phyloP scores from a whole-genome alignment of 2,888 invertebrate genomes.

The Cantharis nigra region DNA sequence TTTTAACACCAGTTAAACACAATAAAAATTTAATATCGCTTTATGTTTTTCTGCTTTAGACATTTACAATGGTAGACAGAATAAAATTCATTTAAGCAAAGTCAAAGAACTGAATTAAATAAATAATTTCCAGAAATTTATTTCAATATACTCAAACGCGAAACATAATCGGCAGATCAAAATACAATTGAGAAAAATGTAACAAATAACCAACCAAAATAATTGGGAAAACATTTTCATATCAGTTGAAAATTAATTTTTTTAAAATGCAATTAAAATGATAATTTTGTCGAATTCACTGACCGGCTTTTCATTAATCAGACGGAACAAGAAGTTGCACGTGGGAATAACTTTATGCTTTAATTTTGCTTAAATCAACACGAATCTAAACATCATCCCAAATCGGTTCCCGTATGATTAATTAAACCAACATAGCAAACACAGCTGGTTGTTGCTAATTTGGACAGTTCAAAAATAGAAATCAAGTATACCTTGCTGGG shows the following conservation, averaged over 20 bases:
- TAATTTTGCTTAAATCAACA: neutral
- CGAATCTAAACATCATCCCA: neutral
- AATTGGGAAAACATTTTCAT: too few species aligned
- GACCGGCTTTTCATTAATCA: too few species aligned
- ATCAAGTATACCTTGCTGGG: neutral
- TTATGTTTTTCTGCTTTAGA: neutral
- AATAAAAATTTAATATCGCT: neutral
- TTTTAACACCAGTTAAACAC: neutral
- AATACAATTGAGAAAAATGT: too few species aligned
- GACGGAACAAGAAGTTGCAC: neutral
- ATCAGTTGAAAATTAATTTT: too few species aligned
- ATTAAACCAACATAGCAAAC: neutral
- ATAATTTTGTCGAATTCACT: neutral
- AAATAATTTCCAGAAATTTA: neutral
- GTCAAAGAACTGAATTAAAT: neutral
- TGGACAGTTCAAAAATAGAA: neutral
- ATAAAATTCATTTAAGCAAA: neutral
- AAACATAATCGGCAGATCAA: too few species aligned
- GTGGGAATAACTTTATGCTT: neutral
- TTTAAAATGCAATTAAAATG: neutral
- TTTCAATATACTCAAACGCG: too few species aligned
- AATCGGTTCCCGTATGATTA: neutral
- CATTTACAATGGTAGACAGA: neutral
- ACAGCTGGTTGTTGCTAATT: neutral
- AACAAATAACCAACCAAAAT: too few species aligned